These are phyloP conservation scores for Ardeotis arabs DNA, from an alignment of 2,113 vertebrate species.

Conservation along the genomic window DNA sequence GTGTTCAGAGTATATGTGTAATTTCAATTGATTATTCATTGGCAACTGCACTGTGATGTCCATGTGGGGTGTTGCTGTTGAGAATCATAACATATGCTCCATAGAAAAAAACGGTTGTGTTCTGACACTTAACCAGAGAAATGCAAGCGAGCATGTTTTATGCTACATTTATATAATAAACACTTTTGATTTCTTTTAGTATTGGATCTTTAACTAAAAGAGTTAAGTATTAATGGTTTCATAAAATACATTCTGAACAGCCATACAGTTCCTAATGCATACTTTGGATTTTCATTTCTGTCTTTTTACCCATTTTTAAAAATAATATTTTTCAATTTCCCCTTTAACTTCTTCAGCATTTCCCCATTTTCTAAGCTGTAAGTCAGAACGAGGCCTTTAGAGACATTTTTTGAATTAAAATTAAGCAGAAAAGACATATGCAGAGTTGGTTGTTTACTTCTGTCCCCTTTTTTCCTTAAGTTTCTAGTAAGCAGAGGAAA, in stretches of 20 bases:
- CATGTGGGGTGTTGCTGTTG: slow-evolving; percentile 2
- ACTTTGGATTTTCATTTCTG: neutral
- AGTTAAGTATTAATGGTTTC: neutral
- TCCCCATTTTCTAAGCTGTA: neutral
- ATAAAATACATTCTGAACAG: neutral
- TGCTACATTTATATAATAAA: neutral
- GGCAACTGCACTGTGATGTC: neutral
- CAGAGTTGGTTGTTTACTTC: neutral
- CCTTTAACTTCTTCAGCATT: neutral
- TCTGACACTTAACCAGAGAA: slow-evolving; percentile 19
- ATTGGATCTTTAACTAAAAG: neutral
- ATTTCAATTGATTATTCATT: slow-evolving; percentile 42
- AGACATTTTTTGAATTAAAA: neutral
- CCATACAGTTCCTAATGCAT: neutral
- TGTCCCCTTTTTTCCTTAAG: neutral
- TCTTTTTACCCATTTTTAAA: neutral
- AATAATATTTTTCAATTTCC: neutral
- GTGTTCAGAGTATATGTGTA: neutral
- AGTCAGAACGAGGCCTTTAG: neutral
- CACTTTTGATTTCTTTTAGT: neutral
- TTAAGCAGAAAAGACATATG: neutral
- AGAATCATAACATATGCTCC: slow-evolving; percentile 32
- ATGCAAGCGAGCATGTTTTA: neutral
- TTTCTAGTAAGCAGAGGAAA: neutral
- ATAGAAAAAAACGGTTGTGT: neutral